Base-by-base conservation (phyloP, 2,797 vertebrate genomes). In the Phrynocephalus vlangalii region DNA sequence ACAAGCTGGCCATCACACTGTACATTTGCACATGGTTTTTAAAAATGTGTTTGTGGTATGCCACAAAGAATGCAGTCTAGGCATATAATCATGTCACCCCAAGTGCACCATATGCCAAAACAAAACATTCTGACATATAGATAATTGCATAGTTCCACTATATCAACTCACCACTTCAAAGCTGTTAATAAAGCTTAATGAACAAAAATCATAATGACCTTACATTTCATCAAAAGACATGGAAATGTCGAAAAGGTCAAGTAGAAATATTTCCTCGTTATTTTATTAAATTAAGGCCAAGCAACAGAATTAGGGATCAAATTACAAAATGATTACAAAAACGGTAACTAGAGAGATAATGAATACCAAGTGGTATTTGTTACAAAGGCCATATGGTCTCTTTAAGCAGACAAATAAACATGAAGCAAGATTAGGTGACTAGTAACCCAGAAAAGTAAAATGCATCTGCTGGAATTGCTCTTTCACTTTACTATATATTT, bases 401-500 rank as follows among this genome's bases (percentile, higher is more conserved):
- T 87, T 93, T 75, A 86, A 85, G 13, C 28, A 81, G 73, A 89
- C 75, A 90, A 28, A 87, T 71, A 91, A 91, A 92, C 11, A 88
- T 38, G 38, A 88, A 16, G 67, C 10, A 86, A 81, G 9, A 92
- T 85, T 88, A 83, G 89, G 82, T 94, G 86, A 75, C 67, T 79
- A 6, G 60, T 90, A 83, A 87, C 26, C 60, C 24, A 88, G 48
- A 52, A 44, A 93, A 93, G 92, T 63, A 22, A 1, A 88, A 92
- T 87, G 78, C 85, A 92, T 91, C 77, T 91, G 56, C 72, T 56
- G 66, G 68, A 94, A 92, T 50, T 90, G 71, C 93, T 92, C 91
- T 94, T 94, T 92, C 88, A 89, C 11, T 89, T 94, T 38, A 89
- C 56, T 79, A 71, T 92, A 81, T 92, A 95, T 93, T 91, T 95